A percentile compares a stretch with the other conserved stretches of the same genome.
phyloP scores from a whole-genome alignment of 2,113 vertebrate genomes.

The Lophochroa leadbeateri region DNA sequence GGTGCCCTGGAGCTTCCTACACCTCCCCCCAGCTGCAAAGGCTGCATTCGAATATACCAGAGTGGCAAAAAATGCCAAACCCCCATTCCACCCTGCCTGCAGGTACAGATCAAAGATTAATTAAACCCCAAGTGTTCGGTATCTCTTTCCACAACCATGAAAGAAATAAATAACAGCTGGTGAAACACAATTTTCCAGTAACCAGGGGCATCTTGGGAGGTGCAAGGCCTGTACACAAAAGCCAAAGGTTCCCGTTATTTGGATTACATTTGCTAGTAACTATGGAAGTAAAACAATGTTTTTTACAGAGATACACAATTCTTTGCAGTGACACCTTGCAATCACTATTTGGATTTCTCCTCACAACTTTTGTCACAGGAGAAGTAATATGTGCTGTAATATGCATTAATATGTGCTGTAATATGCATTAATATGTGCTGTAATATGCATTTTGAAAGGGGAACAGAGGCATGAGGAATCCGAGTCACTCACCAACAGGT shows the following conservation, averaged over 20 bases:
- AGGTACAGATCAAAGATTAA: not conserved
- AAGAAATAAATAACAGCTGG: not conserved
- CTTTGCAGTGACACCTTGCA: not conserved
- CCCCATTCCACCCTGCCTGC: not conserved
- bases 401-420: not conserved
- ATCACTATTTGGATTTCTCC: not conserved
- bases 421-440: not conserved
- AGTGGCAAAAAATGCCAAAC: not conserved
- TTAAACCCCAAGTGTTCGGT: not conserved
- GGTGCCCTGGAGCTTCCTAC: not conserved
- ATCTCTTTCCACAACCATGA: not conserved
- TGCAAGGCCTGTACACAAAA: not conserved
- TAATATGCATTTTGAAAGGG: not conserved
- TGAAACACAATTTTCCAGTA: not conserved
- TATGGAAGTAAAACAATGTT: rapidly evolving
- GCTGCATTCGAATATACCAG: rapidly evolving
- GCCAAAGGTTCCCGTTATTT: not conserved
- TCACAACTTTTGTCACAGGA: not conserved
- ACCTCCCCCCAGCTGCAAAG: not conserved
- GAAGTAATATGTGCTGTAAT: not conserved
- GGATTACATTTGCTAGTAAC: not conserved
- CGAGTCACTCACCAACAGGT: not conserved
- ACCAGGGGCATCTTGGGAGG: not conserved
- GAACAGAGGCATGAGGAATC: not conserved
- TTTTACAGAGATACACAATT: not conserved